Percentiles rank a stretch among this genome's conserved stretches.
Conservation (phyloP, 2,797 vertebrate genomes). For the Simalia tracyae region DNA sequence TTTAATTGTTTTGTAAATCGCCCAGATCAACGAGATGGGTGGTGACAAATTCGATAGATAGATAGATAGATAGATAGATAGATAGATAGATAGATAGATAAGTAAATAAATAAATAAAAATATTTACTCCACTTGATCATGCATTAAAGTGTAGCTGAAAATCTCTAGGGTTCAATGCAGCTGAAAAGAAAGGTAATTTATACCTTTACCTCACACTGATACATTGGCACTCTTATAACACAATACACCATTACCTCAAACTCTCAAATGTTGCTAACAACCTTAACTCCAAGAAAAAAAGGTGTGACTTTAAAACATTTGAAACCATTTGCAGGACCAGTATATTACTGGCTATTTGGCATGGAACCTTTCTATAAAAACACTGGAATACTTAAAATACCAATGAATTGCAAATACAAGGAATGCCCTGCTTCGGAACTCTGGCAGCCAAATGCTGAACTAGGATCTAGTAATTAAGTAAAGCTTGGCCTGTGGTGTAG, state of each 20-base stretch:
- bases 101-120: no score
- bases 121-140: slow-evolving; percentile 12
- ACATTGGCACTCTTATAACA: slow-evolving; percentile 17
- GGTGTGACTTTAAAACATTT: neutral
- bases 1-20: no score
- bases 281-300: neutral
- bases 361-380: neutral
- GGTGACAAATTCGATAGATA: no score
- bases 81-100: no score
- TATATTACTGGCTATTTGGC: neutral
- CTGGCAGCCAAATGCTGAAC: neutral
- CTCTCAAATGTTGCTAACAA: neutral
- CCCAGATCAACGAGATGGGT: no score
- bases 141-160: slow-evolving; percentile 16
- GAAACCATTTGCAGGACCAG: neutral
- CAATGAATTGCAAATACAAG: neutral
- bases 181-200: slow-evolving; percentile 24
- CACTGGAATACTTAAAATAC: neutral
- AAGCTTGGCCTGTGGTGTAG: neutral
- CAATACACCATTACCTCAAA: neutral
- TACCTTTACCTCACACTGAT: slow-evolving; percentile 21
- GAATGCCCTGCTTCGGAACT: neutral
- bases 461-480: neutral
- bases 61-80: no score
- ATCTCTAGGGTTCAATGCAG: slow-evolving; percentile 8